A percentile compares a stretch with the other conserved stretches of the same genome.
Evolutionary conservation across 2,888 invertebrate species (phyloP).

Genomic region (Synanthedon vespiformis): DNA sequence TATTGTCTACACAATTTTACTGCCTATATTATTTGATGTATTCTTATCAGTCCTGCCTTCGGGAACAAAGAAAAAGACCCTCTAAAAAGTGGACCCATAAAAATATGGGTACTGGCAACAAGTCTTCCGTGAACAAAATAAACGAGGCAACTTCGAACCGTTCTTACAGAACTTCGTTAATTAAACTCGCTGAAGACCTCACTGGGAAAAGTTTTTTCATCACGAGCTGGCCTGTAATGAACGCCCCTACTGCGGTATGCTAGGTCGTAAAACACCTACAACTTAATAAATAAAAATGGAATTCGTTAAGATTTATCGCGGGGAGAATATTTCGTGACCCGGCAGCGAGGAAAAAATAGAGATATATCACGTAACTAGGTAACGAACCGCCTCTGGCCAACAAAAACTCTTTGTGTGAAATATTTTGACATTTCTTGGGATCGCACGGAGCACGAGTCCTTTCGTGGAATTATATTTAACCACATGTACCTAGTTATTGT

Average conservation of each 20-base stretch:
- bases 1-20: constrained; percentile 58
- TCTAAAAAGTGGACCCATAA: constrained; percentile 45
- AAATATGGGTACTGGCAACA: constrained; percentile 29
- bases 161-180: constrained; percentile 47
- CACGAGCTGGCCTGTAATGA: constrained; percentile 52
- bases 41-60: constrained; percentile 49
- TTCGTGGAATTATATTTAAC: constrained; percentile 30
- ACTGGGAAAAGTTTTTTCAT: constrained; percentile 65
- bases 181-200: constrained; percentile 65
- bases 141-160: constrained; percentile 11
- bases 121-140: constrained; percentile 18
- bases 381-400: constrained; percentile 38
- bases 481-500: too few relatives aligned
- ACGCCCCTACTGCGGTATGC: constrained; percentile 47
- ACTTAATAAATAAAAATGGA: constrained; percentile 68
- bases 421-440: constrained; percentile 61
- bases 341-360: constrained; percentile 44
- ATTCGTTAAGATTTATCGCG: constrained; percentile 64
- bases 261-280: constrained; percentile 63
- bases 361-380: constrained; percentile 36
- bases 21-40: constrained; percentile 52
- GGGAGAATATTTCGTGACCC: constrained; percentile 48
- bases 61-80: constrained; percentile 25
- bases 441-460: constrained; percentile 25
- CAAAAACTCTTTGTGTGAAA: constrained; percentile 41